Evolutionary conservation across 1,140 invertebrate species (phyloP).

Genomic region (Callitettix versicolor): DNA sequence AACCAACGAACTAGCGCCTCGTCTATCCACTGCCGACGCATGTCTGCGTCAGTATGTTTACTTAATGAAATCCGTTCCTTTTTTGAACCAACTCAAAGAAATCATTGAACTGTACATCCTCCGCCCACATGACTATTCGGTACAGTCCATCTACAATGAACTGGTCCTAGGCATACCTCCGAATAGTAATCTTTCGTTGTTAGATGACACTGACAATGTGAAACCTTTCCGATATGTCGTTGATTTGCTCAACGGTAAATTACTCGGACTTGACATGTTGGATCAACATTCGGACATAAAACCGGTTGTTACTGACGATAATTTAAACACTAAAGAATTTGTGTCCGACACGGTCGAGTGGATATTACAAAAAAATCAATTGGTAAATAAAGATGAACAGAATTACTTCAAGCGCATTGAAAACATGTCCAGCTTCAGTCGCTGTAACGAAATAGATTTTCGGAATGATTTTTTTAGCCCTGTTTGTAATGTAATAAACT

Average conservation of each 20-base stretch:
- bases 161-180: background rate
- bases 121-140: background rate
- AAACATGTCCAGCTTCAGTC: too few relatives aligned
- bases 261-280: background rate
- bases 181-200: background rate
- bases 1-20: background rate
- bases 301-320: conserved; percentile 4
- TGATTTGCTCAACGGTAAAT: conserved; percentile 2
- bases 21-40: background rate
- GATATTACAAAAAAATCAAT: background rate
- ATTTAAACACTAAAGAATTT: background rate
- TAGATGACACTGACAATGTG: background rate
- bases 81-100: background rate
- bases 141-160: background rate
- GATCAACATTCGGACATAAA: conserved; percentile 5
- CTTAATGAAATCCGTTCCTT: background rate
- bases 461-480: too few relatives aligned
- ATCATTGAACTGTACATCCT: background rate
- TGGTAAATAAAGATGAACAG: too few relatives aligned
- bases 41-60: conserved; percentile 10
- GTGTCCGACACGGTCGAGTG: background rate
- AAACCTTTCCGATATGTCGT: conserved; percentile 4
- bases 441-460: too few relatives aligned
- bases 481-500: too few relatives aligned
- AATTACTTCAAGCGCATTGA: too few relatives aligned